These are phyloP conservation scores for Cephalopholis sonnerati DNA, from an alignment of 2,113 vertebrate species.

Conservation along the genomic window DNA sequence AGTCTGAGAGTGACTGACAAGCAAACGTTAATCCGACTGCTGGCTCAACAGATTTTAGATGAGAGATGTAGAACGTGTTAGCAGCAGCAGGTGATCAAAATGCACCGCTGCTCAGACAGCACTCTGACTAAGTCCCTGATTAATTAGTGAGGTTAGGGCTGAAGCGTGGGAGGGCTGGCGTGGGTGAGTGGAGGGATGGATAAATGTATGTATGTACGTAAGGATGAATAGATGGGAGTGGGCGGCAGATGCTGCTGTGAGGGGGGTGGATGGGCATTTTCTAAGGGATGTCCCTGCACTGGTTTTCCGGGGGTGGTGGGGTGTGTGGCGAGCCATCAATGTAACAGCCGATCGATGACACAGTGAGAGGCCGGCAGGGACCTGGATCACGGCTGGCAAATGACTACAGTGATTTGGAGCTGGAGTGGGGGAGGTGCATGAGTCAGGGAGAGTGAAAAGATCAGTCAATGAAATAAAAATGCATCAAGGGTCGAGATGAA, in stretches of 20 bases:
- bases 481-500: conserved; percentile 29
- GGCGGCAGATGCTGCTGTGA: neutral
- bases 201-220: conserved; percentile 36
- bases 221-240: conserved; percentile 25
- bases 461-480: conserved; percentile 63
- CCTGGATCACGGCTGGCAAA: conserved; percentile 55
- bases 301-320: conserved; percentile 33
- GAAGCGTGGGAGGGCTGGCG: conserved; percentile 56
- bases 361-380: conserved; percentile 57
- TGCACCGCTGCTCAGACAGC: conserved; percentile 49
- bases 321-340: conserved; percentile 30
- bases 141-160: conserved; percentile 66
- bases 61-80: conserved; percentile 39
- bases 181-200: conserved; percentile 46
- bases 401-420: conserved; percentile 52
- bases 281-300: conserved; percentile 50
- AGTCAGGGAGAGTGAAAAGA: conserved; percentile 52
- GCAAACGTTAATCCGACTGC: conserved; percentile 52
- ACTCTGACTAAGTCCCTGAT: conserved; percentile 57
- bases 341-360: conserved; percentile 68
- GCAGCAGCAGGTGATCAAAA: conserved; percentile 66
- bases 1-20: conserved; percentile 47
- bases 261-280: conserved; percentile 10
- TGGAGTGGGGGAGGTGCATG: conserved; percentile 45
- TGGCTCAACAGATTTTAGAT: conserved; percentile 56